Evolutionary conservation across 1,140 invertebrate genomes (phyloP).

Genomic region (Meloidogyne chitwoodi): DNA sequence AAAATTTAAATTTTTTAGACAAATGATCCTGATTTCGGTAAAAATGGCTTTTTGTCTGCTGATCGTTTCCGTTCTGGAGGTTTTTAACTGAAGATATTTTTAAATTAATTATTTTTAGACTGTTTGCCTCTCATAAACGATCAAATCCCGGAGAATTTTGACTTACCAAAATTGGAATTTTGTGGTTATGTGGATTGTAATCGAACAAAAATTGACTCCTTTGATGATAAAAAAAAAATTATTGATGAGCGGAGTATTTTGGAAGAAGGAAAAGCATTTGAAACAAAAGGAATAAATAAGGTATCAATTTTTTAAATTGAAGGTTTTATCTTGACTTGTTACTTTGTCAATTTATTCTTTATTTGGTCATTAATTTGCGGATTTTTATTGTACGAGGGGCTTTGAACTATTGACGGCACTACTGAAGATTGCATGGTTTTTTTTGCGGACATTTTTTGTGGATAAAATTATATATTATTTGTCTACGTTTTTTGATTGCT

Average conservation of each 20-base stretch:
- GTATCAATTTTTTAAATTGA: background rate
- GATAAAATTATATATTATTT: too few relatives aligned
- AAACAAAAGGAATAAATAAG: background rate
- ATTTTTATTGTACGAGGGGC: too few relatives aligned
- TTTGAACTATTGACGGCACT: too few relatives aligned
- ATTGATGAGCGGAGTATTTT: background rate
- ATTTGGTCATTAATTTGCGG: too few relatives aligned
- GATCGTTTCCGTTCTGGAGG: background rate
- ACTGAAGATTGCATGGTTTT: too few relatives aligned
- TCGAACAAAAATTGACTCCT: background rate
- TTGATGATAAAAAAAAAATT: background rate
- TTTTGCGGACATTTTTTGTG: too few relatives aligned
- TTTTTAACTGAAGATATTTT: background rate
- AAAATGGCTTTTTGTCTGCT: background rate
- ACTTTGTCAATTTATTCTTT: background rate
- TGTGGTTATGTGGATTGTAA: background rate
- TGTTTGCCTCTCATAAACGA: background rate
- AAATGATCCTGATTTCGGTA: background rate
- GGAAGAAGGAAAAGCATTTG: background rate
- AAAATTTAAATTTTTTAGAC: background rate
- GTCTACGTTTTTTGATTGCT: too few relatives aligned
- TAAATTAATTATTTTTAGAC: background rate
- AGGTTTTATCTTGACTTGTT: too few relatives aligned
- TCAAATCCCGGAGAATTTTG: background rate
- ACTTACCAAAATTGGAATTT: background rate